A percentile compares a stretch with the other conserved stretches of the same genome.
phyloP scores from a whole-genome alignment of 2,888 invertebrate species.

The Lasioglossum calceatum region DNA sequence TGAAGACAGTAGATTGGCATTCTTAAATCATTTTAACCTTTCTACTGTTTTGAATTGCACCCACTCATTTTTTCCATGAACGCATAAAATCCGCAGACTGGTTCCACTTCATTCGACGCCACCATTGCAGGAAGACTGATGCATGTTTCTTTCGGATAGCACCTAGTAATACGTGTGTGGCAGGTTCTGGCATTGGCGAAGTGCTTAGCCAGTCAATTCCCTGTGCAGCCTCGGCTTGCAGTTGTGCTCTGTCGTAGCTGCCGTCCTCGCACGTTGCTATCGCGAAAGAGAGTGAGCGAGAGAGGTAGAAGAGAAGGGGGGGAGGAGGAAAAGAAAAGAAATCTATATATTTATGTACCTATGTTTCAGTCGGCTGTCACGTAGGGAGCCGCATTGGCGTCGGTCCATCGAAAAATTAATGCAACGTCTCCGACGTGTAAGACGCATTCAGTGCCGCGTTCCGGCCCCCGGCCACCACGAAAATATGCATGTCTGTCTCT shows the following conservation, averaged over 20 bases:
- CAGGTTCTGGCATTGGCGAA: not conserved
- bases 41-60: not conserved
- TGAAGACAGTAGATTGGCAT: not conserved
- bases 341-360: conserved; percentile 3
- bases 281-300: not conserved
- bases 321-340: not conserved
- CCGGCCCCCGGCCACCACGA: not conserved
- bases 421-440: not conserved
- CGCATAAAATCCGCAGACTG: not conserved
- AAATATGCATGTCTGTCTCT: not conserved
- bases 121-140: not conserved
- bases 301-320: too few species aligned
- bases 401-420: conserved; percentile 4
- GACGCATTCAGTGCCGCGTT: not conserved
- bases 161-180: not conserved
- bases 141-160: not conserved
- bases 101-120: not conserved
- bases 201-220: not conserved
- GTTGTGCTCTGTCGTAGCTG: not conserved
- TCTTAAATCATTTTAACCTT: not conserved
- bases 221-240: not conserved
- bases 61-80: not conserved
- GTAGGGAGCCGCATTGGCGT: not conserved
- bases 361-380: not conserved
- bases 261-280: not conserved